These are phyloP conservation scores for Apocheima hispidaria DNA, from an alignment of 2,888 invertebrate genomes.

Conservation along the genomic window DNA sequence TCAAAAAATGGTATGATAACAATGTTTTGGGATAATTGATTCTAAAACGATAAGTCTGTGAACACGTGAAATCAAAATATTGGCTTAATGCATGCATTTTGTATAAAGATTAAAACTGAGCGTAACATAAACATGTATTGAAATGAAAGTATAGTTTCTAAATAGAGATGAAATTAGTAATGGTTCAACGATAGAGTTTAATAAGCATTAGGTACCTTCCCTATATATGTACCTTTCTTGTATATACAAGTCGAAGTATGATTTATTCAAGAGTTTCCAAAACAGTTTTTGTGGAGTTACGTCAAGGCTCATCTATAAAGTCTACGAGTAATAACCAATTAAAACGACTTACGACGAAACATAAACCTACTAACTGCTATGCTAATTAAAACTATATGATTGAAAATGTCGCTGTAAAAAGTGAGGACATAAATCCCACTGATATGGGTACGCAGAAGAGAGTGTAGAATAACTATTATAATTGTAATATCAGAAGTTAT, in stretches of 20 bases:
- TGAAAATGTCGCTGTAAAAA: conserved; percentile 44
- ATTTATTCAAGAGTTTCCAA: conserved; percentile 24
- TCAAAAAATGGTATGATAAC: neutral
- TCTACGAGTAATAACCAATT: conserved; percentile 52
- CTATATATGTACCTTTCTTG: no score
- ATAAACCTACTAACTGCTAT: conserved; percentile 43
- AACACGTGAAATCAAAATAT: no score
- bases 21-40: neutral
- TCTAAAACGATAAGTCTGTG: neutral
- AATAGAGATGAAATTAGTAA: conserved; percentile 42
- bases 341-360: conserved; percentile 49
- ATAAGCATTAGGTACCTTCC: conserved; percentile 10
- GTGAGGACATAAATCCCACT: conserved; percentile 44
- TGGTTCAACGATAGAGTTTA: conserved; percentile 19
- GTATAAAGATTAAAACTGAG: no score
- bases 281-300: conserved; percentile 24
- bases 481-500: no score
- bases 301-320: conserved; percentile 52
- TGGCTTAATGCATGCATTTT: no score
- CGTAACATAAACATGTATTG: conserved; percentile 42
- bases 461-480: neutral
- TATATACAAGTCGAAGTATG: conserved; percentile 12
- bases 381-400: conserved; percentile 47
- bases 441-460: conserved; percentile 27
- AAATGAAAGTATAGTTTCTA: conserved; percentile 45